phyloP scores from a whole-genome alignment of 1,140 invertebrate genomes.

The Acromyrmex heyeri region DNA sequence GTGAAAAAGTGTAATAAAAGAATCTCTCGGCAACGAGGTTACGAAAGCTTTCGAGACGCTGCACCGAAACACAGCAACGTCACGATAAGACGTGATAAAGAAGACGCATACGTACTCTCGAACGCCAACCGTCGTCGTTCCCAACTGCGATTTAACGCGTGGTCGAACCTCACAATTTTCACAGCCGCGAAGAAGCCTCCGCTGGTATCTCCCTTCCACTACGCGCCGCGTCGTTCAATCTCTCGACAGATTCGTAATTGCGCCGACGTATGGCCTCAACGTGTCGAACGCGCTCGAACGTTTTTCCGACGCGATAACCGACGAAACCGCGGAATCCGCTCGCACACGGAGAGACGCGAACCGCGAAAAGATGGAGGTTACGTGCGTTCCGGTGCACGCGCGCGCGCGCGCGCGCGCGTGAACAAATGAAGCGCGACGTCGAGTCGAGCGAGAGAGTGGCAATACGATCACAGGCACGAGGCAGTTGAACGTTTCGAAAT shows the following conservation, averaged over 20 bases:
- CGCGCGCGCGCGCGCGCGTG: background rate
- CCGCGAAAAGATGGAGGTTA: conserved; percentile 17
- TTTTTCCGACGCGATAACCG: background rate
- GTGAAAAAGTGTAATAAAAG: background rate
- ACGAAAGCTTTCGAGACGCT: background rate
- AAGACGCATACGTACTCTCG: background rate
- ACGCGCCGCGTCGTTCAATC: background rate
- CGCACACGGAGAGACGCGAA: background rate
- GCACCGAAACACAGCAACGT: background rate
- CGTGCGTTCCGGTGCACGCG: background rate
- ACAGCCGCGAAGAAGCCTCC: background rate
- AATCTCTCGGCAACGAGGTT: background rate
- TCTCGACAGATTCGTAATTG: background rate
- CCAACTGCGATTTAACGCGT: conserved; percentile 1
- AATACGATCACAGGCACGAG: background rate
- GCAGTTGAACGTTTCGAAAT: conserved; percentile 21
- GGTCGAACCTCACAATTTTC: background rate
- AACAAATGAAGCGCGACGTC: conserved; percentile 35
- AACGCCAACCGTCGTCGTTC: background rate
- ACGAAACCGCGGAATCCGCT: conserved; percentile 22
- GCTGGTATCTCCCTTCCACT: background rate
- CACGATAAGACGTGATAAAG: background rate
- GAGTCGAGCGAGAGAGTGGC: background rate
- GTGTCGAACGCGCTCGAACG: background rate
- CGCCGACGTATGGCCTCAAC: background rate